Evolutionary conservation across 2,113 vertebrate genomes (phyloP).

Genomic region (Odocoileus virginianus): DNA sequence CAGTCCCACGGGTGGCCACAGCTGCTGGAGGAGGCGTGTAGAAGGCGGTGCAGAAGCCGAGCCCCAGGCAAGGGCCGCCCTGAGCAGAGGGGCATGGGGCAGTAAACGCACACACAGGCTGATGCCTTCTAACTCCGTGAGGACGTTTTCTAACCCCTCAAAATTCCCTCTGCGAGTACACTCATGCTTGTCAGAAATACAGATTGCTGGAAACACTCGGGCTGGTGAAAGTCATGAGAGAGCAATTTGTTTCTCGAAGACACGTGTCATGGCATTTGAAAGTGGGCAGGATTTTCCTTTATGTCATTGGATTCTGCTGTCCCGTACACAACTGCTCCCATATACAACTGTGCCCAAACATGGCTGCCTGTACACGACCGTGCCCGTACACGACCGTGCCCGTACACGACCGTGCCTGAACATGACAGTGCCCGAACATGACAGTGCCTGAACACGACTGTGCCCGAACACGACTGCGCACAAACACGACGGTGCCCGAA

Average conservation of each 20-base stretch:
- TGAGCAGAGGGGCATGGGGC: rapidly evolving
- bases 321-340: rapidly evolving
- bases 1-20: rapidly evolving
- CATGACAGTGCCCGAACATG: rapidly evolving
- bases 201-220: rapidly evolving
- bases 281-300: background rate
- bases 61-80: background rate
- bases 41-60: background rate
- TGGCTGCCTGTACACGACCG: rapidly evolving
- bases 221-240: too few relatives aligned
- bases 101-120: rapidly evolving
- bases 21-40: rapidly evolving
- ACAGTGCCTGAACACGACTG: too few relatives aligned
- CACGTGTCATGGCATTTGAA: rapidly evolving
- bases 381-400: rapidly evolving
- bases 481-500: rapidly evolving
- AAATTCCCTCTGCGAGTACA: rapidly evolving
- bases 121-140: background rate
- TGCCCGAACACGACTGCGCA: too few relatives aligned
- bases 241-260: rapidly evolving
- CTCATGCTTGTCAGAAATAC: background rate
- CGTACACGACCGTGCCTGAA: rapidly evolving
- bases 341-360: background rate
- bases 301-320: background rate
- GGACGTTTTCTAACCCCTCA: background rate